Evolutionary conservation across 2,888 invertebrate species (phyloP).

Genomic region (Megamerina dolium): DNA sequence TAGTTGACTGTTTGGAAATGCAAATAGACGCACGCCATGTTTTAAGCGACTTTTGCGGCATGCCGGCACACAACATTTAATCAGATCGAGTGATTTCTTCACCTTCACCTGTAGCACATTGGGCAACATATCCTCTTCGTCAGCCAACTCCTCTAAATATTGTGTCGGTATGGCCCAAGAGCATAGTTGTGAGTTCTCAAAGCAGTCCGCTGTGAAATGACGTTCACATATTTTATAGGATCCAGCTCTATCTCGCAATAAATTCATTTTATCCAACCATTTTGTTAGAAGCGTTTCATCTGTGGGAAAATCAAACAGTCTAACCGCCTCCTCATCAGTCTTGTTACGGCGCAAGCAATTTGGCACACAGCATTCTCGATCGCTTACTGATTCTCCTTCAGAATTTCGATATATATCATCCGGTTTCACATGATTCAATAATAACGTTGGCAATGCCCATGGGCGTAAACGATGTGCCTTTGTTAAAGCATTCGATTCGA

Average conservation of each 20-base stretch:
- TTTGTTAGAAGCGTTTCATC: conserved; percentile 20
- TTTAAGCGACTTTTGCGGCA: conserved; percentile 34
- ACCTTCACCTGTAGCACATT: conserved; percentile 20
- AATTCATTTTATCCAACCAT: conserved; percentile 24
- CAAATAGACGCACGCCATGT: conserved; percentile 36
- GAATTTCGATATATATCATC: conserved; percentile 19
- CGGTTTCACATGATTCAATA: conserved; percentile 11
- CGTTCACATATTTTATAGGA: conserved; percentile 21
- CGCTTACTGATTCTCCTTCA: conserved; percentile 16
- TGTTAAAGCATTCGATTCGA: conserved; percentile 30
- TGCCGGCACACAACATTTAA: conserved; percentile 31
- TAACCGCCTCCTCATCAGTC: conserved; percentile 15
- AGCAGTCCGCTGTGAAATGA: conserved; percentile 23
- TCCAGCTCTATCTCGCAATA: conserved; percentile 21
- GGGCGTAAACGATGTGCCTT: conserved; percentile 28
- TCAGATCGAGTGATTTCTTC: conserved; percentile 23
- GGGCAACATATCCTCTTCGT: background rate
- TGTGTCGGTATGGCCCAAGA: conserved; percentile 27
- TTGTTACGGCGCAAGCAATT: conserved; percentile 15
- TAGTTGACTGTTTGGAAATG: conserved; percentile 28
- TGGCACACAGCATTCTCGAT: conserved; percentile 21
- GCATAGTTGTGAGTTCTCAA: conserved; percentile 25
- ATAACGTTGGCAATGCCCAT: conserved; percentile 38
- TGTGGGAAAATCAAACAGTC: conserved; percentile 22
- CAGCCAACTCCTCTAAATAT: conserved; percentile 15